phyloP scores from a whole-genome alignment of 2,113 vertebrate genomes.

The Halcyon senegalensis region DNA sequence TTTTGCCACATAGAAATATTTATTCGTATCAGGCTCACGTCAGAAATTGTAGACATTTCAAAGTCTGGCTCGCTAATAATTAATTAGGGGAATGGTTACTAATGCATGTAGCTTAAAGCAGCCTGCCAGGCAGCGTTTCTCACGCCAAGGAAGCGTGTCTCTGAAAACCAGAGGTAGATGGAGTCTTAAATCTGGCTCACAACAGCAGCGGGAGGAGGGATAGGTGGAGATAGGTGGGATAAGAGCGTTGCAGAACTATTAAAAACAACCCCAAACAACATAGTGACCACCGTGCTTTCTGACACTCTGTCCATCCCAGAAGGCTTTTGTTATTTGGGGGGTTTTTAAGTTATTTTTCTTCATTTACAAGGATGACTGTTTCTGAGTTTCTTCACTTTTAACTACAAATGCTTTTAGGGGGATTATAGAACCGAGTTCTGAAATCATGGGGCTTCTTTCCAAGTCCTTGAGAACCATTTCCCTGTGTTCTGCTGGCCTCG shows the following conservation, averaged over 20 bases:
- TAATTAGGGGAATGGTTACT: not conserved
- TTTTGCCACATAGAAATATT: not conserved
- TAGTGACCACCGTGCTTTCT: rapidly evolving
- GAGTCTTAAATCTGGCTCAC: not conserved
- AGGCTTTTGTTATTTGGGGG: not conserved
- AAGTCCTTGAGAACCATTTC: not conserved
- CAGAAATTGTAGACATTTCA: not conserved
- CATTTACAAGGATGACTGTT: not conserved
- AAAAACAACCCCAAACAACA: not conserved
- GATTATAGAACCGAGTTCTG: not conserved
- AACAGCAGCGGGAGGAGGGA: not conserved
- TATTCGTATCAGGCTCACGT: not conserved
- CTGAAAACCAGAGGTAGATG: not conserved
- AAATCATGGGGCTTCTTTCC: not conserved
- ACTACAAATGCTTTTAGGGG: not conserved
- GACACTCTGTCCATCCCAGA: not conserved
- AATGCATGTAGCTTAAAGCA: not conserved
- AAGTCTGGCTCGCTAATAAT: not conserved
- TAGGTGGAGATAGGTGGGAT: not conserved
- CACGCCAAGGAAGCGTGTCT: not conserved
- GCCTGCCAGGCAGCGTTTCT: not conserved
- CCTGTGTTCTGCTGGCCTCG: not conserved
- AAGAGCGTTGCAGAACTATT: not conserved
- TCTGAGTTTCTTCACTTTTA: not conserved
- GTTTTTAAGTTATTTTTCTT: not conserved